Percentiles rank a stretch among this genome's conserved stretches.
Conservation (phyloP, 2,888 invertebrate species). For the Prosapia bicincta region DNA sequence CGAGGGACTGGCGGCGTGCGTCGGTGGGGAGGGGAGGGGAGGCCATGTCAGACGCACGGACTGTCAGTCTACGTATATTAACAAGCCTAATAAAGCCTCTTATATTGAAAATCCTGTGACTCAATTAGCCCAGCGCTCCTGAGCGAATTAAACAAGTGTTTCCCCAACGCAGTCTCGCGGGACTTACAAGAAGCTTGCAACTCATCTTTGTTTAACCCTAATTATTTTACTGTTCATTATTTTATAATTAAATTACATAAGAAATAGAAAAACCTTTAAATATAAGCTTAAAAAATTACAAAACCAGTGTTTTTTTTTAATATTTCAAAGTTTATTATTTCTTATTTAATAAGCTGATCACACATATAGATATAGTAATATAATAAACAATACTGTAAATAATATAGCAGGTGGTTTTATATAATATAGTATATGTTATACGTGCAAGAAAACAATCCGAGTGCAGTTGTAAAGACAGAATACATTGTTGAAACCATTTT, state of each 20-base stretch:
- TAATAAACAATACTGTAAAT: too few species aligned
- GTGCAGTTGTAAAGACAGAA: too few species aligned
- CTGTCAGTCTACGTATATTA: slow-evolving; percentile 26
- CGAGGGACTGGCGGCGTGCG: slow-evolving; percentile 4
- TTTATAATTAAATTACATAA: background rate
- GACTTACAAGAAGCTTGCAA: background rate
- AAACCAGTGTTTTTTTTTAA: too few species aligned
- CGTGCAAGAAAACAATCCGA: too few species aligned
- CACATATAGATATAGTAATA: too few species aligned
- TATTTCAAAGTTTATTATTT: too few species aligned
- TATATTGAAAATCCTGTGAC: slow-evolving; percentile 28
- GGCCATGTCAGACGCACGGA: slow-evolving; percentile 2
- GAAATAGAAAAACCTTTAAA: too few species aligned
- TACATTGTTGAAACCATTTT: too few species aligned
- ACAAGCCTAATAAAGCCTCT: slow-evolving; percentile 29
- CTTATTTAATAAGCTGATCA: too few species aligned
- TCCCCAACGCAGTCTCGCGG: background rate
- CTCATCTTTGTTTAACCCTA: background rate
- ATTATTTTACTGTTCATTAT: background rate
- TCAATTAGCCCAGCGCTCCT: slow-evolving; percentile 26
- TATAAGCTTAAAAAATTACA: too few species aligned
- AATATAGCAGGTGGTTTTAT: too few species aligned
- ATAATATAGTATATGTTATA: too few species aligned
- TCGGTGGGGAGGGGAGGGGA: background rate
- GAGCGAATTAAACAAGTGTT: slow-evolving; percentile 28